phyloP scores from a whole-genome alignment of 1,140 invertebrate genomes.

The Megalonaias nervosa region DNA sequence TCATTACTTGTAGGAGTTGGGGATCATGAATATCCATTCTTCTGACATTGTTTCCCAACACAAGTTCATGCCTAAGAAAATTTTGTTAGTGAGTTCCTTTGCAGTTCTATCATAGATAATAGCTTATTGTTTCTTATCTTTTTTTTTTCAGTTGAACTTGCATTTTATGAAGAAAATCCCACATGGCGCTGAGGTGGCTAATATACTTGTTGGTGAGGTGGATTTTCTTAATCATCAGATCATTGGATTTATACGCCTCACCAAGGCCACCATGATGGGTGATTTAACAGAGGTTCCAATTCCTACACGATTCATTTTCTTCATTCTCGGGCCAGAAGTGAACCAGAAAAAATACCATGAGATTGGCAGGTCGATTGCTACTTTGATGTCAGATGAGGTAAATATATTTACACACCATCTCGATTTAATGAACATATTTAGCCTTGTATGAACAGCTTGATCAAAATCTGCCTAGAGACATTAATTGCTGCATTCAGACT shows the following conservation, averaged over 20 bases:
- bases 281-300: constrained; percentile 95
- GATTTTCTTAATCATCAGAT: constrained; percentile 95
- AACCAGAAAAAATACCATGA: constrained; percentile 90
- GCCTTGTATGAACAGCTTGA: no score
- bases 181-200: constrained; percentile 94
- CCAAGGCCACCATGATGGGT: constrained; percentile 88
- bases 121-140: neutral
- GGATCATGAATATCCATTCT: no score
- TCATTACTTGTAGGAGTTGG: no score
- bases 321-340: constrained; percentile 91
- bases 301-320: constrained; percentile 95
- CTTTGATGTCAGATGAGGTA: constrained; percentile 94
- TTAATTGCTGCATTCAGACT: no score
- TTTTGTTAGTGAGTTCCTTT: no score
- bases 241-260: constrained; percentile 91
- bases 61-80: no score
- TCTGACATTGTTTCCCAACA: no score
- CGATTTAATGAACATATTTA: no score
- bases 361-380: constrained; percentile 95
- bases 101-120: no score
- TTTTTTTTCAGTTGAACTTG: constrained; percentile 47
- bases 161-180: constrained; percentile 86
- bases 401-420: constrained; percentile 10
- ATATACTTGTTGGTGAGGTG: constrained; percentile 97
- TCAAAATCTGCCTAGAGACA: no score